These are phyloP conservation scores for Ormyrus pomaceus DNA, from an alignment of 2,888 invertebrate genomes.

Conservation along the genomic window DNA sequence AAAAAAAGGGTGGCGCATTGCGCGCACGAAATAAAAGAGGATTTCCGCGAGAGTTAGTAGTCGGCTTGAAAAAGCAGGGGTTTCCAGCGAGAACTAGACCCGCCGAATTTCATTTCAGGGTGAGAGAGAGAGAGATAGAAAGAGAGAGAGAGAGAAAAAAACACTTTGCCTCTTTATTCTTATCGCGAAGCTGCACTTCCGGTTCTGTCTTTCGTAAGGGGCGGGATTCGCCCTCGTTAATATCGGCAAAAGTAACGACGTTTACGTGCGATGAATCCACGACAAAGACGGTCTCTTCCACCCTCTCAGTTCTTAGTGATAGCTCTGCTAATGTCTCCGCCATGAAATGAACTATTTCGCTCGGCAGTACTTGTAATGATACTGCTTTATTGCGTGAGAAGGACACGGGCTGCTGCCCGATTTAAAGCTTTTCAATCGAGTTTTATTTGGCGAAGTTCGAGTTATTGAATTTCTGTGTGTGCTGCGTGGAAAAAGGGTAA, in stretches of 20 bases:
- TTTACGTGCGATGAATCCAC: constrained; percentile 45
- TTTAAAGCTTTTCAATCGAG: constrained; percentile 28
- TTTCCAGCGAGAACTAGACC: neutral
- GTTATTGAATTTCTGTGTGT: constrained; percentile 8
- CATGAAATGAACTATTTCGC: constrained; percentile 35
- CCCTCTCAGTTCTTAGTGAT: neutral
- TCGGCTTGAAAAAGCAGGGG: neutral
- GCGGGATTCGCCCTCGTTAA: constrained; percentile 41
- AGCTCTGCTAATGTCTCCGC: constrained; percentile 25
- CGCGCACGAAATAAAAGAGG: too few species aligned
- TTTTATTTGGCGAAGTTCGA: neutral
- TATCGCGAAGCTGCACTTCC: constrained; percentile 43
- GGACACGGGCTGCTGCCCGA: neutral
- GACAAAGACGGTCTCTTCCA: neutral
- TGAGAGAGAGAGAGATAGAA: constrained; percentile 4
- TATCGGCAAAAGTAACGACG: constrained; percentile 52
- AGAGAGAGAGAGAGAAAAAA: constrained; percentile 4
- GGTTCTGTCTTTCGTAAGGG: constrained; percentile 25
- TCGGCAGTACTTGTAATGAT: neutral
- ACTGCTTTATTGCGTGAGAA: neutral
- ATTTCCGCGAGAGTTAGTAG: too few species aligned
- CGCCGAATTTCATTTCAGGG: neutral
- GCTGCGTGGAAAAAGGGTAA: neutral
- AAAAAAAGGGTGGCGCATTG: neutral
- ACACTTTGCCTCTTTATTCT: constrained; percentile 39